Conservation (phyloP, 2,797 vertebrate species). For the Alauda arvensis region DNA sequence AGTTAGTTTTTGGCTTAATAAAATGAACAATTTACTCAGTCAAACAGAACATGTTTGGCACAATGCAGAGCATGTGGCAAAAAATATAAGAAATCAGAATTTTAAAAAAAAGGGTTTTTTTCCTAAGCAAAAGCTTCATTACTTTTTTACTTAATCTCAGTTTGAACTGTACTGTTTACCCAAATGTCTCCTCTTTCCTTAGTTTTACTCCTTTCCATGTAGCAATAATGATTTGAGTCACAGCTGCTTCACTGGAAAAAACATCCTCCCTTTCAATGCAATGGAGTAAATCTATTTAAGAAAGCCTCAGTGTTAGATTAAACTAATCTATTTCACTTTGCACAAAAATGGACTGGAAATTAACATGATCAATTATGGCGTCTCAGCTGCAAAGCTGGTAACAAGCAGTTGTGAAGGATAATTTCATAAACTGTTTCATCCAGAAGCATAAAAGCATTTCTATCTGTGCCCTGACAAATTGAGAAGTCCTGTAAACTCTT, state of each 20-base stretch:
- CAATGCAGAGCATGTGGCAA: conserved; percentile 3
- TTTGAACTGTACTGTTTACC: not conserved
- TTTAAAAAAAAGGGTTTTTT: not conserved
- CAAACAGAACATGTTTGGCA: not conserved
- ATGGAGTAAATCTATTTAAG: conserved; percentile 24
- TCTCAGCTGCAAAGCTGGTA: conserved; percentile 26
- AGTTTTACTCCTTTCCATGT: conserved; percentile 4
- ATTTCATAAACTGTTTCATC: conserved; percentile 39
- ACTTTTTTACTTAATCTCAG: not conserved
- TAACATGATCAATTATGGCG: conserved; percentile 28
- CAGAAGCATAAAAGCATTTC: not conserved
- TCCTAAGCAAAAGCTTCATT: not conserved
- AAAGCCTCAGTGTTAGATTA: conserved; percentile 24
- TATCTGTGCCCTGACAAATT: not conserved
- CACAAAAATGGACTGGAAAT: conserved; percentile 37
- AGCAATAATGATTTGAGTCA: not conserved
- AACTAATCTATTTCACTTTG: conserved; percentile 48
- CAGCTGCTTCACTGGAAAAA: conserved; percentile 18
- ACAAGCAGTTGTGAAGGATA: conserved; percentile 23
- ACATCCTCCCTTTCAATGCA: not conserved
- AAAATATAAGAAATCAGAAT: not conserved
- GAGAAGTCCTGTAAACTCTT: not conserved
- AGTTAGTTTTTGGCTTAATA: conserved; percentile 24
- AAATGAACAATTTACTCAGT: conserved; percentile 32
- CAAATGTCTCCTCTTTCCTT: not conserved